These are phyloP conservation scores for Notolabrus celidotus DNA, from an alignment of 2,797 vertebrate genomes.

Conservation along the genomic window DNA sequence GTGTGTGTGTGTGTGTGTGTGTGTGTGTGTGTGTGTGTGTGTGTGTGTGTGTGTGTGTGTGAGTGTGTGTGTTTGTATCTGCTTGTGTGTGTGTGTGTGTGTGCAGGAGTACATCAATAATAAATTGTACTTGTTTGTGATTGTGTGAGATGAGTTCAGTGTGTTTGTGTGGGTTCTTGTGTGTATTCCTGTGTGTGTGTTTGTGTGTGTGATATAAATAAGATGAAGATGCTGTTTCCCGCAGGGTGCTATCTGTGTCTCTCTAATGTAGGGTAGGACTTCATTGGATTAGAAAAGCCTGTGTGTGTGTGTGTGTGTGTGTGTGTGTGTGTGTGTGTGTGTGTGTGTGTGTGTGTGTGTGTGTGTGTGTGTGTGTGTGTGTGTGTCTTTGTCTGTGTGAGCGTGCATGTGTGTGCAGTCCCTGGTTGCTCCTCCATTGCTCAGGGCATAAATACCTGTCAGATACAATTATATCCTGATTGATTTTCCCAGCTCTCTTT, in stretches of 20 bases:
- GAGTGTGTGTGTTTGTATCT: no score
- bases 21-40: slow-evolving; percentile 25
- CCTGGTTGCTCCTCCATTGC: slow-evolving; percentile 55
- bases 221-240: slow-evolving; percentile 67
- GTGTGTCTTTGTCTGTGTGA: slow-evolving; percentile 16
- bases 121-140: slow-evolving; percentile 26
- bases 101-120: slow-evolving; percentile 28
- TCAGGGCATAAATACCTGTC: slow-evolving; percentile 83
- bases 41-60: slow-evolving; percentile 32
- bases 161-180: slow-evolving; percentile 4
- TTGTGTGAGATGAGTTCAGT: slow-evolving; percentile 8
- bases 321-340: slow-evolving; percentile 4
- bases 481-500: slow-evolving; percentile 81
- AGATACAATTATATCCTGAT: slow-evolving; percentile 86
- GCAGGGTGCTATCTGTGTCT: slow-evolving; percentile 70
- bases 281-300: slow-evolving; percentile 74
- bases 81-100: slow-evolving; percentile 25
- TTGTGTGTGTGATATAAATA: slow-evolving; percentile 52
- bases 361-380: slow-evolving; percentile 14
- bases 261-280: slow-evolving; percentile 69
- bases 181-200: slow-evolving; percentile 15
- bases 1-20: slow-evolving; percentile 21
- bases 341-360: slow-evolving; percentile 10
- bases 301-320: slow-evolving; percentile 12
- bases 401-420: slow-evolving; percentile 19